Evolutionary conservation across 2,888 invertebrate species (phyloP), one percentile per base, ranked within the genome.

Genomic region (Cloeon dipterum): DNA sequence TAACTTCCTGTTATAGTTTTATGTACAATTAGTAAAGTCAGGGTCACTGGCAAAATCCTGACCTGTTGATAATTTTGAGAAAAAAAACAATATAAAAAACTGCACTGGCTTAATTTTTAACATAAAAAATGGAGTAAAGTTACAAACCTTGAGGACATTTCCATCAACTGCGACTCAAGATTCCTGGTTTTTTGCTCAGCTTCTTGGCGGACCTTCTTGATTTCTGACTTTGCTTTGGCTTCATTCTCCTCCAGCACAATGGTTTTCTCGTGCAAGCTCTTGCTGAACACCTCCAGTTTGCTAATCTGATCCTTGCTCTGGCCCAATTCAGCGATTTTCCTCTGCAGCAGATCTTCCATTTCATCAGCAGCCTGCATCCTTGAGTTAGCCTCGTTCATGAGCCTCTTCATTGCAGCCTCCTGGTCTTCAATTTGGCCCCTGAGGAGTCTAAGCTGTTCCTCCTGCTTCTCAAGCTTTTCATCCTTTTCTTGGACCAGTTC

Each of bases 261-360:
- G 16, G 16, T 5, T 16, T 29, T n/a, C 5, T 29, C 29, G 29
- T 14, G n/a, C 29, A 29, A 29, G 16, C 5, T n/a, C 10, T 14
- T n/a, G 7, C 13, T 29, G 5, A 16, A 8, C n/a, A 16, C 29
- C 11, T 29, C 29, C 5, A 29, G 29, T 14, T 29, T n/a, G n/a
- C 13, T 7, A 7, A 29, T 16, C 7, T 29, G 29, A 7, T 29
- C 29, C 7, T 16, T n/a, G n/a, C 13, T n/a, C n/a, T 14, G 7
- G 11, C 7, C 16, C 7, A 29, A 16, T 29, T 29, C 29, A 7
- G n/a, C 29, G 7, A 29, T 7, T 29, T 29, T 29, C n/a, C 29
- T n/a, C n/a, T 29, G 29, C 29, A 29, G n/a, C 29, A 29, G 14
- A 11, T 29, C 29, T n/a, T 29, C 29, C 29, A 29, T 29, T 29